Evolutionary conservation across 2,797 vertebrate genomes (phyloP).

Genomic region (Trachurus trachurus): DNA sequence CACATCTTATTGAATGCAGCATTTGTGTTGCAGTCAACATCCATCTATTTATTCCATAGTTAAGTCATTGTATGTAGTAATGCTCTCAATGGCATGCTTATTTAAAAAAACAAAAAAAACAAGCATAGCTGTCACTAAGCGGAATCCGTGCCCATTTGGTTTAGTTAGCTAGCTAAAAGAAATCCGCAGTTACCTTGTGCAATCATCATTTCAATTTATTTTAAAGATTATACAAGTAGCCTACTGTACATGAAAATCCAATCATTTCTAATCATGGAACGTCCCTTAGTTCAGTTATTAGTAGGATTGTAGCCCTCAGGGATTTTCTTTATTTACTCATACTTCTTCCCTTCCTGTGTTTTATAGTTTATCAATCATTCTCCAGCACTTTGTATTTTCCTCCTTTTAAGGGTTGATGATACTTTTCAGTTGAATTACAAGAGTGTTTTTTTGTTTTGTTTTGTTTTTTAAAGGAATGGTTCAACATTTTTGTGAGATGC

Average conservation of each 20-base stretch:
- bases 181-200: conserved; percentile 48
- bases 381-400: conserved; percentile 26
- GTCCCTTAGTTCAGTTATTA: conserved; percentile 49
- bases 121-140: conserved; percentile 52
- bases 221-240: conserved; percentile 34
- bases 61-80: conserved; percentile 47
- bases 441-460: conserved; percentile 4
- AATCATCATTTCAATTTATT: conserved; percentile 53
- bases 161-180: conserved; percentile 55
- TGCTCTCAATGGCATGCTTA: conserved; percentile 44
- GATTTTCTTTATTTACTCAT: conserved; percentile 68
- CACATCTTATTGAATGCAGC: conserved; percentile 62
- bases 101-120: conserved; percentile 22
- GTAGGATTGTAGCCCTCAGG: conserved; percentile 85
- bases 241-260: conserved; percentile 67
- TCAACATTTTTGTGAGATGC: conserved; percentile 1
- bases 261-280: conserved; percentile 42
- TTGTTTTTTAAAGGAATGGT: conserved; percentile 3
- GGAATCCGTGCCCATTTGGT: conserved; percentile 46
- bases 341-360: conserved; percentile 23
- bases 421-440: conserved; percentile 9
- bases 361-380: conserved; percentile 37
- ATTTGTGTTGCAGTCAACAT: conserved; percentile 44
- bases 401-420: conserved; percentile 21
- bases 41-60: conserved; percentile 50